phyloP scores from a whole-genome alignment of 1,140 invertebrate species.

The Apolygus lucorum region DNA sequence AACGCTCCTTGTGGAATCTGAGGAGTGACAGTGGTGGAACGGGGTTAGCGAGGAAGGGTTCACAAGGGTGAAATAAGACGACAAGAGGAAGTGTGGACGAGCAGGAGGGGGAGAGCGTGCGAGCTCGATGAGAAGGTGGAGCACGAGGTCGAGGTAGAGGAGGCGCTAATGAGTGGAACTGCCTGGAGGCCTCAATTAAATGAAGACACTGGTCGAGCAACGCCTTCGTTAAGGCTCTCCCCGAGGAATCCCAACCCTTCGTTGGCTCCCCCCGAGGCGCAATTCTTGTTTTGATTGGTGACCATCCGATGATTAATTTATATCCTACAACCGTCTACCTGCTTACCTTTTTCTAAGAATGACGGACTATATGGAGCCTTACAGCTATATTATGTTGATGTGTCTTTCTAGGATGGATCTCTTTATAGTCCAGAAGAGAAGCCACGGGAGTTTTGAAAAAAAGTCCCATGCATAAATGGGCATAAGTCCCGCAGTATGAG shows the following conservation, averaged over 20 bases:
- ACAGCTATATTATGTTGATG: no score
- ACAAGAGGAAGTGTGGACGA: background rate
- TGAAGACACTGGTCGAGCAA: background rate
- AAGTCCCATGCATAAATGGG: no score
- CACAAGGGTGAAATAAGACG: background rate
- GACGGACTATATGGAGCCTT: no score
- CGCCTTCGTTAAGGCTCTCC: background rate
- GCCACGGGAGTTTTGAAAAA: no score
- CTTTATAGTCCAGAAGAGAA: no score
- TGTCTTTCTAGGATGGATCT: no score
- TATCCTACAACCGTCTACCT: background rate
- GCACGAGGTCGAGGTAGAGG: background rate
- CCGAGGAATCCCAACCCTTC: conserved; percentile 6
- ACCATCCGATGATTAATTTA: conserved; percentile 8
- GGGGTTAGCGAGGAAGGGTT: background rate
- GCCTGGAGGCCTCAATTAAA: conserved; percentile 12
- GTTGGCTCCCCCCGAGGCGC: background rate
- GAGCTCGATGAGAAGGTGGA: background rate
- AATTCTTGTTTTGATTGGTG: conserved; percentile 10
- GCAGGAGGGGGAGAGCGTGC: background rate
- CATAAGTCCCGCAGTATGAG: no score
- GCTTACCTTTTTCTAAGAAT: no score
- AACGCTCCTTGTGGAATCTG: background rate
- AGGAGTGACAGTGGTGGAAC: background rate
- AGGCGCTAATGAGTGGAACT: conserved; percentile 16